Base-by-base conservation (phyloP, 2,888 invertebrate species). In the Cerastis leucographa region DNA sequence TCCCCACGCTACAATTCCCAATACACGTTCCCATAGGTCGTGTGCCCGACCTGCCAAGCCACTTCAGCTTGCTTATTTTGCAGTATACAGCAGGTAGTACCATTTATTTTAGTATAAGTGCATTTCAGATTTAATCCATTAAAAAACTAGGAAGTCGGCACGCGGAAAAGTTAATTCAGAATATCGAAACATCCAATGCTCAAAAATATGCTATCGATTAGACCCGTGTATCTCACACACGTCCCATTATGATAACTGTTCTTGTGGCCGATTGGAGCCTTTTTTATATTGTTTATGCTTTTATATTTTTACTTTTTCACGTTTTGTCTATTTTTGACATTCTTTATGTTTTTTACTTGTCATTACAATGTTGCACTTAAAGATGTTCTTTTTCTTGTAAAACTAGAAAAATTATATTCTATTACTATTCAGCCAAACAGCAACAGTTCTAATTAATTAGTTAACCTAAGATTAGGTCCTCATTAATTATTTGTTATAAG, bases 391-490 rank as follows among this genome's bases (percentile, higher is more conserved):
- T n/a, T n/a, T n/a, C n/a, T n/a, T n/a, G n/a, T n/a, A n/a, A n/a
- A n/a, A n/a, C n/a, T n/a, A n/a, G n/a, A n/a, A n/a, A n/a, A n/a
- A n/a, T n/a, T n/a, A n/a, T n/a, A n/a, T n/a, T n/a, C n/a, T n/a
- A n/a, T n/a, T n/a, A n/a, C n/a, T n/a, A n/a, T n/a, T n/a, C n/a
- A n/a, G n/a, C n/a, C n/a, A n/a, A n/a, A n/a, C n/a, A n/a, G n/a
- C n/a, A n/a, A n/a, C n/a, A n/a, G n/a, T n/a, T 61, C 71, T 71
- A 74, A 81, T 83, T 72, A 85, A 82, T 87, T 74, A 85, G 67
- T 59, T 61, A 75, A 75, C 74, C 29, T 59, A 71, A 81, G 65
- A 85, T 87, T 81, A 81, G 61, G 61, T 81, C 25, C 83, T 71
- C 75, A 87, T 77, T 78, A 81, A 78, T 80, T 62, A 77, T 81